These are phyloP conservation scores for Papio anubis DNA, from an alignment of 2,113 vertebrate genomes.

Conservation along the genomic window DNA sequence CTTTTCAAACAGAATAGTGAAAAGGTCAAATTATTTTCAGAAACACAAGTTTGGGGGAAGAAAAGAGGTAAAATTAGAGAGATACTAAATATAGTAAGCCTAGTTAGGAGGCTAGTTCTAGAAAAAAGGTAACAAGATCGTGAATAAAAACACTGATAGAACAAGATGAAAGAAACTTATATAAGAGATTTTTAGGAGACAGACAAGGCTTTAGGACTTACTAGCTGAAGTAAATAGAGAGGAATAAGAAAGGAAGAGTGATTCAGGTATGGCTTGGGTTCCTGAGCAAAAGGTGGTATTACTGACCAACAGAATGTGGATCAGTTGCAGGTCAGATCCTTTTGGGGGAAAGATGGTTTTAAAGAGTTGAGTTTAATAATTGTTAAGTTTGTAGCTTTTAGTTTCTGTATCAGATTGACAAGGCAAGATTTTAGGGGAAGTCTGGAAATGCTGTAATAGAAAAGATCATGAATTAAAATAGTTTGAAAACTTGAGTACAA, in stretches of 20 bases:
- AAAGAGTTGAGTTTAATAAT: neutral
- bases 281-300: neutral
- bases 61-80: neutral
- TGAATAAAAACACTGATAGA: neutral
- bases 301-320: neutral
- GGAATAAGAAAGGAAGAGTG: neutral
- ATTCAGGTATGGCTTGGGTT: neutral
- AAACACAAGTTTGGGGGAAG: neutral
- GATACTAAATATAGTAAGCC: neutral
- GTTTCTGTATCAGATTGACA: neutral
- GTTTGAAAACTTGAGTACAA: neutral
- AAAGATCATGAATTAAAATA: neutral
- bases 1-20: neutral
- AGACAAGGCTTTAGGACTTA: neutral
- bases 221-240: neutral
- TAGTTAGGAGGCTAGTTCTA: neutral
- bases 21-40: neutral
- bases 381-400: neutral
- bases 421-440: neutral
- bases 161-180: neutral
- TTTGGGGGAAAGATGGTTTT: neutral
- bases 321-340: neutral
- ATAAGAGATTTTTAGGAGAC: neutral
- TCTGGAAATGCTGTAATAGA: neutral
- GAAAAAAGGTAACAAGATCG: neutral